Conservation (phyloP, 2,113 vertebrate species). For the Chrysochloris asiatica region DNA sequence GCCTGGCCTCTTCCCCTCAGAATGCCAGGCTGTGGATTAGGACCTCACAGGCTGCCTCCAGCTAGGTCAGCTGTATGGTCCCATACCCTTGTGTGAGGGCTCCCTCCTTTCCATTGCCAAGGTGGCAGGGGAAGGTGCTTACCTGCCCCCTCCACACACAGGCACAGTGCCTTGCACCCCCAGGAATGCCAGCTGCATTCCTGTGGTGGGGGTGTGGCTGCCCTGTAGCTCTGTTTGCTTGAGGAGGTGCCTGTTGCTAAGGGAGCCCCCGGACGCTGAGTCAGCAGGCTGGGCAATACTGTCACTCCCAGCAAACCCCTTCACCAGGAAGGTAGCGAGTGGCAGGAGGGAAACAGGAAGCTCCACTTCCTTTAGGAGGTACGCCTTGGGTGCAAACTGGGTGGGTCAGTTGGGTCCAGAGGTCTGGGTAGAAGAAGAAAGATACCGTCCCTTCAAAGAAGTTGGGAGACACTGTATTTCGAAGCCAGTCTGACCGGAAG, state of each 20-base stretch:
- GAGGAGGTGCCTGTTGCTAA: conserved; percentile 60
- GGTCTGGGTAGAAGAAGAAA: neutral
- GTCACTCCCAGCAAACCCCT: neutral
- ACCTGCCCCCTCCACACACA: neutral
- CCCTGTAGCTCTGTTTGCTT: conserved; percentile 44
- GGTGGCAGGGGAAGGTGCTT: conserved; percentile 35
- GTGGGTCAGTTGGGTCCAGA: neutral
- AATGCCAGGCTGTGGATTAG: too few relatives aligned
- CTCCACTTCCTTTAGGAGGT: neutral
- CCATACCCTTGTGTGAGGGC: neutral
- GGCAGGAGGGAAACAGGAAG: neutral
- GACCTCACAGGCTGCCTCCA: neutral
- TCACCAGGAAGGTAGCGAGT: conserved; percentile 22
- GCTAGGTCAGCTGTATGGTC: neutral
- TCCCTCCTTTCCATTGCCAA: neutral
- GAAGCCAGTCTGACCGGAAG: accelerated
- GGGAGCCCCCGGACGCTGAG: conserved; percentile 62
- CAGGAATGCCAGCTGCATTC: conserved; percentile 52
- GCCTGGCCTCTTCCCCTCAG: neutral
- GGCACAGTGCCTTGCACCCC: neutral
- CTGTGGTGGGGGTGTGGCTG: conserved; percentile 71
- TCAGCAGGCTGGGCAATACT: conserved; percentile 61
- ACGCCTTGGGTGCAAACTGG: neutral
- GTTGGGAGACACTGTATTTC: neutral
- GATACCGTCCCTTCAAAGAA: neutral